phyloP scores from a whole-genome alignment of 1,140 invertebrate genomes.

The Oscheius sp. region DNA sequence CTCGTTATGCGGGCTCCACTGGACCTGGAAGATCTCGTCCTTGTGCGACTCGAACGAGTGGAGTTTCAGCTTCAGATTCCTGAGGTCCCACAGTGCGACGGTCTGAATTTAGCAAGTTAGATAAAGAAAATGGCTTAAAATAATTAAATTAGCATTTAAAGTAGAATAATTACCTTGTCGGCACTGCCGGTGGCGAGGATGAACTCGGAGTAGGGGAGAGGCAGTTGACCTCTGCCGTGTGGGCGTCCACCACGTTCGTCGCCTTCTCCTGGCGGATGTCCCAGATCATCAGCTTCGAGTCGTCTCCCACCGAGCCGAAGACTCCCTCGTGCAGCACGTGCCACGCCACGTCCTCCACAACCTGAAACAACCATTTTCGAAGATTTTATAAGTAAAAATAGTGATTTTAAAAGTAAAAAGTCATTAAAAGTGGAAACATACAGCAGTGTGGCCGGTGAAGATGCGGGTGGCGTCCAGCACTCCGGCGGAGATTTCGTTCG shows the following conservation, averaged over 20 bases:
- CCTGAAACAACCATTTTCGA: slow-evolving; percentile 7
- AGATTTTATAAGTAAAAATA: too few species aligned
- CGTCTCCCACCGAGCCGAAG: slow-evolving; percentile 98
- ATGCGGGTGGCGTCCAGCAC: slow-evolving; percentile 95
- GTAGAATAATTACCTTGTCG: slow-evolving; percentile 71
- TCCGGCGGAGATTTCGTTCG: slow-evolving; percentile 84
- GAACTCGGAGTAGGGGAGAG: slow-evolving; percentile 98
- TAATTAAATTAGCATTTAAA: too few species aligned
- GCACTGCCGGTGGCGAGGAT: slow-evolving; percentile 97
- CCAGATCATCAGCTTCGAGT: slow-evolving; percentile 99
- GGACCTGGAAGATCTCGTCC: slow-evolving; percentile 97
- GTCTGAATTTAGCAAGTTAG: slow-evolving; percentile 61
- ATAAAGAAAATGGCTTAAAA: slow-evolving; percentile 9
- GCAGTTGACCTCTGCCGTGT: slow-evolving; percentile 98
- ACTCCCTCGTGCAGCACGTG: slow-evolving; percentile 94
- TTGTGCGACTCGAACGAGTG: slow-evolving; percentile 99
- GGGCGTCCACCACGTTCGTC: slow-evolving; percentile 96
- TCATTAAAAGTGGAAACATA: background rate
- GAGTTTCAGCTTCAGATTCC: slow-evolving; percentile 93
- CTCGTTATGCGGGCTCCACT: slow-evolving; percentile 99
- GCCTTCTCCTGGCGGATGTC: slow-evolving; percentile 93
- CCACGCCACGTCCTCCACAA: slow-evolving; percentile 99
- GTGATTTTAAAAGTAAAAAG: too few species aligned
- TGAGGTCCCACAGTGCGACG: slow-evolving; percentile 91
- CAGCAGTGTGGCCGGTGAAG: slow-evolving; percentile 96